A percentile compares a stretch with the other conserved stretches of the same genome.
Conservation (phyloP, 2,113 vertebrate species). For the Coregonus clupeaformis region DNA sequence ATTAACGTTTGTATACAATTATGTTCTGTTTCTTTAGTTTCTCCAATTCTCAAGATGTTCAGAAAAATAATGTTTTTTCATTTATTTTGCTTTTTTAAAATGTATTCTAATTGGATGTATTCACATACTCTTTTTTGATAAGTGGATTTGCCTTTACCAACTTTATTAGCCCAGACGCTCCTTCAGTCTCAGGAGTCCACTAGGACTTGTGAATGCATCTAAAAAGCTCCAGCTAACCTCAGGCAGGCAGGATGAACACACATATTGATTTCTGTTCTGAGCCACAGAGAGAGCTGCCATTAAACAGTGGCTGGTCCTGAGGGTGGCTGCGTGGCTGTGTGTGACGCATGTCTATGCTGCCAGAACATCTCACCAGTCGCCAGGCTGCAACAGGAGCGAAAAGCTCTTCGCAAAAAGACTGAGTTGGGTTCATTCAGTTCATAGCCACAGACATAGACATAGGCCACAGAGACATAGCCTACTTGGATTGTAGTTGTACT, state of each 20-base stretch:
- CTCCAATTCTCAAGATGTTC: no score
- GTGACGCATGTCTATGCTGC: constrained; percentile 56
- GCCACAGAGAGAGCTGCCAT: constrained; percentile 39
- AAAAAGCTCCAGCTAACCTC: constrained; percentile 32
- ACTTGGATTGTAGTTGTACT: neutral
- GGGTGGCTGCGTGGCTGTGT: constrained; percentile 46
- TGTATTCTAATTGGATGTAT: no score
- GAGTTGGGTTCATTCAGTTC: constrained; percentile 33
- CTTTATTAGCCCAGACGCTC: no score
- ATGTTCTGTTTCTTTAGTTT: no score
- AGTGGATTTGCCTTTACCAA: no score
- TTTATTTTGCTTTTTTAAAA: no score
- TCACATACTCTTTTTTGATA: no score
- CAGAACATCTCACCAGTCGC: constrained; percentile 58
- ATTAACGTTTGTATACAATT: no score
- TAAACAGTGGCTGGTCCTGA: constrained; percentile 43
- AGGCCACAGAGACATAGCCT: neutral
- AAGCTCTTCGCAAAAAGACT: constrained; percentile 53
- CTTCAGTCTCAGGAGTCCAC: neutral
- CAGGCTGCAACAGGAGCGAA: constrained; percentile 61
- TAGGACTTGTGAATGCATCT: constrained; percentile 29
- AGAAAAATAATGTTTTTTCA: no score
- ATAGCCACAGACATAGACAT: constrained; percentile 14
- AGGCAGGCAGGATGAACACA: constrained; percentile 46
- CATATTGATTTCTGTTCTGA: constrained; percentile 58